A percentile compares a stretch with the other conserved stretches of the same genome.
Evolutionary conservation across 1,140 invertebrate species (phyloP).

Genomic region (Laupala kohalensis): DNA sequence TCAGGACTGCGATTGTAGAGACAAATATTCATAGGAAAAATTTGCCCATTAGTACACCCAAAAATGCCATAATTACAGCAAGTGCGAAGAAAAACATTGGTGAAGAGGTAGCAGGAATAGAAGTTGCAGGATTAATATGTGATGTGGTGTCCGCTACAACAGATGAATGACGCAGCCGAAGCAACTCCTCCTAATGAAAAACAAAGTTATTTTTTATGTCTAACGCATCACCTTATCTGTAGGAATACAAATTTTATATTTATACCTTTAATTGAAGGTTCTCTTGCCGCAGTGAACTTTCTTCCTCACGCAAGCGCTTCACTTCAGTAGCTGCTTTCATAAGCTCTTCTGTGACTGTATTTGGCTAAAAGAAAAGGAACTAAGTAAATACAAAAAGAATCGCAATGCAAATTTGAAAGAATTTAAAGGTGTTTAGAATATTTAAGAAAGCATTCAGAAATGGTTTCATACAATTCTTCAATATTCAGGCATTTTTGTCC

Average conservation of each 20-base stretch:
- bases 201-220: not conserved
- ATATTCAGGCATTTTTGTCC: too few relatives aligned
- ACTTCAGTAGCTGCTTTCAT: slow-evolving; percentile 57
- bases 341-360: slow-evolving; percentile 36
- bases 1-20: not conserved
- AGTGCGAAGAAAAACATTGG: slow-evolving; percentile 29
- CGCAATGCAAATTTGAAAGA: not conserved
- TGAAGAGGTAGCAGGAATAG: slow-evolving; percentile 16
- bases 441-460: too few relatives aligned
- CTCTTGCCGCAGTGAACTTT: slow-evolving; percentile 62
- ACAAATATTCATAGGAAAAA: slow-evolving; percentile 29
- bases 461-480: too few relatives aligned
- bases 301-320: slow-evolving; percentile 56
- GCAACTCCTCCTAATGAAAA: slow-evolving; percentile 21
- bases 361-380: slow-evolving; percentile 14
- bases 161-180: slow-evolving; percentile 17
- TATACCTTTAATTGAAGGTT: slow-evolving; percentile 65
- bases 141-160: slow-evolving; percentile 16
- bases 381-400: not conserved
- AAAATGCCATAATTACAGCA: slow-evolving; percentile 27
- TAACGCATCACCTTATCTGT: too few relatives aligned
- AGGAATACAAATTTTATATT: not conserved
- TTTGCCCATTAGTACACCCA: slow-evolving; percentile 35
- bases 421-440: too few relatives aligned
- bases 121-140: slow-evolving; percentile 17